Evolutionary conservation across 2,113 vertebrate species (phyloP), one percentile per base, ranked within the genome.

Genomic region (Bubo blakistoni): DNA sequence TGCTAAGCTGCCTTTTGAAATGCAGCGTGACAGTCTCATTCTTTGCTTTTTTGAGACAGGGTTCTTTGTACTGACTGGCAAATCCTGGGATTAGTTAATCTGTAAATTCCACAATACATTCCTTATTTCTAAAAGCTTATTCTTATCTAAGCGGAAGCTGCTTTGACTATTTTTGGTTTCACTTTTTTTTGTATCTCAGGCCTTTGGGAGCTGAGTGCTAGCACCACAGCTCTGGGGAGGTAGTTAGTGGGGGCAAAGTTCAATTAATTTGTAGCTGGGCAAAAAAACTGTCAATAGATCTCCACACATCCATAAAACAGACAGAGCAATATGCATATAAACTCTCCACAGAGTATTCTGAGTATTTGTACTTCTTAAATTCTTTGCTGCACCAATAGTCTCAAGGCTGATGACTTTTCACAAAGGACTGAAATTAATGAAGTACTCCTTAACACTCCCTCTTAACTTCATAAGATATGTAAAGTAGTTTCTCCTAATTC

Each of bases 341-440:
- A 78, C n/a, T 78, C 72, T 80, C 81, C 47, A 61, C 15, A 44
- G 77, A 74, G 29, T 69, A 87, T 66, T 92, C 32, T 20, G 40
- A 77, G 76, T 73, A 55, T 79, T 61, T 81, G n/a, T 30, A 72
- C 62, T 79, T 76, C 66, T 72, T n/a, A 78, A 81, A 86, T 47
- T 61, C 86, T 72, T 89, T 69, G 46, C 81, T 87, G 63, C 42
- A 81, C 66, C 70, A 91, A 32, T 13, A 93, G 77, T 83, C 57
- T 90, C 49, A 74, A 92, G 52, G 81, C 32, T 77, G 78, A 61
- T 66, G 81, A 78, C 78, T 95, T 92, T 58, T 89, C 73, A 76
- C 72, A 96, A 92, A 91, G 55, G 80, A 44, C n/a, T 44, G 32
- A 85, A 96, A 94, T 92, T 86, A 87, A 94, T 73, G 61, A 92